These are phyloP conservation scores for Popillia japonica DNA, from an alignment of 1,140 invertebrate species.

Conservation along the genomic window DNA sequence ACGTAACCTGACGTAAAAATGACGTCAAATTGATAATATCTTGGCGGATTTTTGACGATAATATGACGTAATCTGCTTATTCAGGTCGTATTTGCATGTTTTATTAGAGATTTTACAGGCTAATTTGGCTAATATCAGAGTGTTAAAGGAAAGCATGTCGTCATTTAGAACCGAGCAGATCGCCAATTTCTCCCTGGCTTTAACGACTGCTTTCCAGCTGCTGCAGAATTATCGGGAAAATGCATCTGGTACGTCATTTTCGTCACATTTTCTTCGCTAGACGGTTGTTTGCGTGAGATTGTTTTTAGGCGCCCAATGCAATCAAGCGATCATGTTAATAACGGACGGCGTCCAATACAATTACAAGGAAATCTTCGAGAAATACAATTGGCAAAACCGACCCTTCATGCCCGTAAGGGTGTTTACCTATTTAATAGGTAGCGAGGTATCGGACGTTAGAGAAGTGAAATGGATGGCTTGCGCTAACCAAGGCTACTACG, in stretches of 20 bases:
- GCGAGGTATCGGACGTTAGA: conserved; percentile 62
- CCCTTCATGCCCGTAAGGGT: conserved; percentile 76
- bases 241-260: neutral
- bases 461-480: conserved; percentile 91
- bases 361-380: conserved; percentile 81
- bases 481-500: conserved; percentile 82
- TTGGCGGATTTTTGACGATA: too few species aligned
- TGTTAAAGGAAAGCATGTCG: conserved; percentile 82
- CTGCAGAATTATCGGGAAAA: conserved; percentile 56
- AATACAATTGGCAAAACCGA: conserved; percentile 74
- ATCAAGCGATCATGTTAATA: conserved; percentile 91
- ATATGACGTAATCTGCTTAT: too few species aligned
- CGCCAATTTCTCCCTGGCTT: conserved; percentile 92
- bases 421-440: conserved; percentile 87
- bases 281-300: neutral
- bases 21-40: too few species aligned
- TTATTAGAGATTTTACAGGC: conserved; percentile 66
- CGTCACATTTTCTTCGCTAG: too few species aligned
- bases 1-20: too few species aligned
- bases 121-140: conserved; percentile 86
- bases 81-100: neutral
- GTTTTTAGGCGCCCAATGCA: conserved; percentile 64
- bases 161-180: conserved; percentile 84
- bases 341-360: conserved; percentile 89
- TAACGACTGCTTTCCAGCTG: conserved; percentile 90